Evolutionary conservation across 2,797 vertebrate genomes (phyloP), one percentile per base, ranked within the genome.

Genomic region (Microhierax caerulescens): DNA sequence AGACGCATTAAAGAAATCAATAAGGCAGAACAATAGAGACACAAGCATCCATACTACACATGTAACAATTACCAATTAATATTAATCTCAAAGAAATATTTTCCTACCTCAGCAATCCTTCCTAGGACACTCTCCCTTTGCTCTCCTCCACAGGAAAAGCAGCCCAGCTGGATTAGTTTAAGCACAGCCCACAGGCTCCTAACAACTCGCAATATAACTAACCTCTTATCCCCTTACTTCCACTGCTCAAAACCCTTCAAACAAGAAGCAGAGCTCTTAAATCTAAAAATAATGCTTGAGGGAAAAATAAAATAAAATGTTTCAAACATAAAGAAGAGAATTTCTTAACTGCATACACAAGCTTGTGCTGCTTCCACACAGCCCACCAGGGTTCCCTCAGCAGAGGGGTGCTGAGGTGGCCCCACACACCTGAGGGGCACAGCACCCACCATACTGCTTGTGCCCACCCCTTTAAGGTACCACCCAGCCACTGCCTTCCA

Each of bases 141-240:
- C 3, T 19, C 11, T 22, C 14, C 14, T 20, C 32, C 6, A 1
- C 0, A 16, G 3, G 1, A 2, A 47, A 36, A 22, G 0, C 2
- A 10, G 11, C 41, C 11, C 43, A 87, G 32, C 5, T 5, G 3
- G 6, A 3, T 5, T 16, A 1, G 10, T 9, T 45, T 12, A 45
- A 60, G 9, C 18, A 17, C 11, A 36, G 43, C 43, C 43, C 43
- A 43, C 17, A 19, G 17, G 17, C 43, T 18, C 43, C 43, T 18
- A 36, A 17, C 2, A 11, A 21, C 5, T 51, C 22, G 15, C 59
- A 56, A 2, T 1, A 34, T 2, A 27, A 10, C 7, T 2, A 27
- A 10, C 7, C 3, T 34, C 37, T 17, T 13, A 19, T 3, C 10
- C 5, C 4, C 15, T 21, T 3, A 3, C 5, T 43, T 48, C 6